Conservation (phyloP, 2,888 invertebrate species). For the Epinotia bilunana region DNA sequence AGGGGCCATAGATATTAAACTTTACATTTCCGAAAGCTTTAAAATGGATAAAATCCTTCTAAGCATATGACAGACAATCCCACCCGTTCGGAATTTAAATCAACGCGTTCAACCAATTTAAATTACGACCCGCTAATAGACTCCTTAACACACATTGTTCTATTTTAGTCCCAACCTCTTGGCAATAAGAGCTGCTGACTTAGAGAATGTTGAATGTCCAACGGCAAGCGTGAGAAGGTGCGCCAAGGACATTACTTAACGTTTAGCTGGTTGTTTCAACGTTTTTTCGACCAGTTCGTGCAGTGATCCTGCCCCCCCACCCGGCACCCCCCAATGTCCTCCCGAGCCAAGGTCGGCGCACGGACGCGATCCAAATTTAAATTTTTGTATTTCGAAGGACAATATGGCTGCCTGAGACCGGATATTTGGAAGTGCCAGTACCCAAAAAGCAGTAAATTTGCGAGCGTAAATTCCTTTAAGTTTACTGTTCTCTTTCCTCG, state of each 20-base stretch:
- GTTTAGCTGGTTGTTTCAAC: slow-evolving; percentile 64
- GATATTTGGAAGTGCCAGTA: slow-evolving; percentile 59
- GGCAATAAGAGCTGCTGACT: slow-evolving; percentile 55
- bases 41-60: slow-evolving; percentile 4
- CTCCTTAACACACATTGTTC: slow-evolving; percentile 26
- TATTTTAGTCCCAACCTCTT: slow-evolving; percentile 55
- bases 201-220: slow-evolving; percentile 51
- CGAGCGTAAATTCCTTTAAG: slow-evolving; percentile 44
- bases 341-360: slow-evolving; percentile 69
- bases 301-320: slow-evolving; percentile 55
- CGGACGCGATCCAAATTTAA: slow-evolving; percentile 67
- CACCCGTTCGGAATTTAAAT: slow-evolving; percentile 68
- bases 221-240: slow-evolving; percentile 70
- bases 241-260: slow-evolving; percentile 75
- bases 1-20: not conserved
- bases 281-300: slow-evolving; percentile 66
- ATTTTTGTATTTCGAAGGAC: slow-evolving; percentile 60
- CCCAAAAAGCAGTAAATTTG: slow-evolving; percentile 54
- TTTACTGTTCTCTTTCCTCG: slow-evolving; percentile 8
- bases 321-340: slow-evolving; percentile 56
- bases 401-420: slow-evolving; percentile 66
- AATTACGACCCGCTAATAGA: slow-evolving; percentile 43
- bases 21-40: slow-evolving; percentile 8
- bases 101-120: slow-evolving; percentile 34
- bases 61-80: slow-evolving; percentile 51